phyloP scores from a whole-genome alignment of 1,140 invertebrate genomes.

The Oppia nitens region DNA sequence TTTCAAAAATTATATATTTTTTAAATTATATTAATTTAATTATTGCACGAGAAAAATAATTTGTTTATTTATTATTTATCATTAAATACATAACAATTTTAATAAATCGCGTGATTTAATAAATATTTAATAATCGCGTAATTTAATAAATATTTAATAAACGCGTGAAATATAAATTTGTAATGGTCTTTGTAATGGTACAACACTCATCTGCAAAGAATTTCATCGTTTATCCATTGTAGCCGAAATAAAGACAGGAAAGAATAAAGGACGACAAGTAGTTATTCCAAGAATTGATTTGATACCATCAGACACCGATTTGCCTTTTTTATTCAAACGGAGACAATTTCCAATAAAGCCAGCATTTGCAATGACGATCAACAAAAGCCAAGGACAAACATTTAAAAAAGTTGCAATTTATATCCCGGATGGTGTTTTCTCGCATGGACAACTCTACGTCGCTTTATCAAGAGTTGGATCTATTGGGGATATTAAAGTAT shows the following conservation, averaged over 20 bases:
- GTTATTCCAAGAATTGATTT: conserved; percentile 16
- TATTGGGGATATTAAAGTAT: no score
- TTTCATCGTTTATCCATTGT: not conserved
- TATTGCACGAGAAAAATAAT: no score
- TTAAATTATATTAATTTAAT: no score
- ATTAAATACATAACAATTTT: no score
- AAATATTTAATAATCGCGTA: no score
- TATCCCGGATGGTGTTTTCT: conserved; percentile 24
- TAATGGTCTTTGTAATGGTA: conserved; percentile 1
- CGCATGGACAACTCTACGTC: conserved; percentile 30
- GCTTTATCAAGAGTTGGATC: conserved; percentile 23
- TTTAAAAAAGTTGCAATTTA: conserved; percentile 25
- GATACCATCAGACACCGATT: conserved; percentile 10
- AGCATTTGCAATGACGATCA: conserved; percentile 36
- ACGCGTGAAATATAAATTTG: no score
- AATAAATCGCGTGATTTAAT: no score
- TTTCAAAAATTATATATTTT: no score
- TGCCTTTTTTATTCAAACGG: not conserved
- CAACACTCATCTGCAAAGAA: not conserved
- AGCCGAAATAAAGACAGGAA: not conserved
- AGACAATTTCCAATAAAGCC: conserved; percentile 12
- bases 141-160: no score
- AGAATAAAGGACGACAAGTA: not conserved
- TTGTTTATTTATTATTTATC: no score
- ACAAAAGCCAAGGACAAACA: conserved; percentile 35